These are phyloP conservation scores for Notarius quadriscutis DNA, from an alignment of 2,113 vertebrate genomes.

Conservation along the genomic window DNA sequence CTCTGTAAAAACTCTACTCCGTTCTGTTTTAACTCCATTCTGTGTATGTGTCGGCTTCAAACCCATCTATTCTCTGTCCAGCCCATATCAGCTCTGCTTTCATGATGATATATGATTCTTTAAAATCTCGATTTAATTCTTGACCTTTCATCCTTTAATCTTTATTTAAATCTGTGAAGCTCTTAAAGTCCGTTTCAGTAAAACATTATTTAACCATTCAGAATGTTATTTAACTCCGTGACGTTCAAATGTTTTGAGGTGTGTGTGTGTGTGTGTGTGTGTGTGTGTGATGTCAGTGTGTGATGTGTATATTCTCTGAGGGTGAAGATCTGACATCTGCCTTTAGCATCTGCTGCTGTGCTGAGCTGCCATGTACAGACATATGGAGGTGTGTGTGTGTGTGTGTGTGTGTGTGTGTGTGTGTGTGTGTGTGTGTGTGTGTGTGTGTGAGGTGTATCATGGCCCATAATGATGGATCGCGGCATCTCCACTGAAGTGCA, in stretches of 20 bases:
- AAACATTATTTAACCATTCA: too few species aligned
- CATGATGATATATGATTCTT: neutral
- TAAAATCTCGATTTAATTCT: neutral
- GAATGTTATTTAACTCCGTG: too few species aligned
- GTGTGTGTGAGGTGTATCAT: neutral
- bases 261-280: neutral
- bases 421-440: conserved; percentile 20
- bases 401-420: conserved; percentile 28
- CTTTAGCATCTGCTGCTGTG: conserved; percentile 41
- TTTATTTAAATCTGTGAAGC: neutral
- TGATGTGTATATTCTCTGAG: conserved; percentile 31
- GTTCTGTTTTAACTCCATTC: neutral
- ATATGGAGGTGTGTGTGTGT: conserved; percentile 31
- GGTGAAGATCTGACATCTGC: conserved; percentile 35
- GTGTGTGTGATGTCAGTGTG: neutral
- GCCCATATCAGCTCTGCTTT: neutral
- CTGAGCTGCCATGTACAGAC: neutral
- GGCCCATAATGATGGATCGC: conserved; percentile 27
- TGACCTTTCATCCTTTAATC: neutral
- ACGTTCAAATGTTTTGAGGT: neutral
- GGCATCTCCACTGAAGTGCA: neutral
- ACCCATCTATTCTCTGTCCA: neutral
- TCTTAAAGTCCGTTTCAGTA: neutral
- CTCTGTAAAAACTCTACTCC: too few species aligned
- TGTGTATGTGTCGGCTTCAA: neutral